Evolutionary conservation across 2,888 invertebrate genomes (phyloP), one percentile per base, ranked within the genome.

Genomic region (Balanococcus diminutus): DNA sequence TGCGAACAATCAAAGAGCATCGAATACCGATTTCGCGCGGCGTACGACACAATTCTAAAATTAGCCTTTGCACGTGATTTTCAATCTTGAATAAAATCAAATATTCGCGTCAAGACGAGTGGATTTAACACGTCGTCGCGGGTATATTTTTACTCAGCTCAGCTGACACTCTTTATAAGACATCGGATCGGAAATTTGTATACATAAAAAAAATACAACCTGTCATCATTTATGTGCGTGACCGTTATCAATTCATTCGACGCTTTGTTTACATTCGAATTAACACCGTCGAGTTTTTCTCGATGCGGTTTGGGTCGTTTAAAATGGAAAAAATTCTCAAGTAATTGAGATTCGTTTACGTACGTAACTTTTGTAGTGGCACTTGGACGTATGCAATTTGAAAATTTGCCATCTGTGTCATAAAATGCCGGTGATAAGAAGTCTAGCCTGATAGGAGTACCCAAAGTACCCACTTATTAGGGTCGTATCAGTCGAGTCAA

Each of bases 381-480:
- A 36, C 75, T 79, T 28, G 36, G 75, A 79, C 75, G 36, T 79
- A 36, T 19, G 56, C 56, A 56, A 36, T 19, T 79, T 36, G 75
- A 79, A 79, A 79, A 36, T 79, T 79, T 36, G 31, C 72, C 31
- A 28, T 32, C 32, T 19, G 75, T 28, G 31, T n/a, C n/a, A n/a
- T n/a, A n/a, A 8, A 22, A 16, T 25, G 61, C 22, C 22, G 2
- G 19, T 16, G 75, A 79, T 79, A 79, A 79, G 75, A 79, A 79
- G 75, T 79, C 75, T 79, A 36, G 75, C 75, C 75, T 19, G 9
- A n/a, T n/a, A n/a, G n/a, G n/a, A n/a, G n/a, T n/a, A n/a, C n/a
- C n/a, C n/a, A 79, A 36, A 79, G 72, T 36, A 79, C 36, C 75
- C 32, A 32, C 36, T 79, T 19, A 36, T 11, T 36, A 16, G 19